phyloP scores from a whole-genome alignment of 2,888 invertebrate species.

The Gari tellinella region DNA sequence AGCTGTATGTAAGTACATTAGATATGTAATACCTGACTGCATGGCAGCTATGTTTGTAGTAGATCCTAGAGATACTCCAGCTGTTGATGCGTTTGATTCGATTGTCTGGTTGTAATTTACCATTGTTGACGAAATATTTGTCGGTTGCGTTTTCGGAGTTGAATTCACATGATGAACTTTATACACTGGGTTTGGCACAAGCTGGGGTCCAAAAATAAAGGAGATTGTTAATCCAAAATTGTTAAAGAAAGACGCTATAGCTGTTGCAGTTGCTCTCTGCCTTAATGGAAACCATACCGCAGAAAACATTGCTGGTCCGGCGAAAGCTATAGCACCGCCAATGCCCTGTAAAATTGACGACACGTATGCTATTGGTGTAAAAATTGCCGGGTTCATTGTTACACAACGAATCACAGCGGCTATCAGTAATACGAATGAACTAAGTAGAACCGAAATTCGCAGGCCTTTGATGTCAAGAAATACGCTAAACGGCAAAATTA shows the following conservation, averaged over 20 bases:
- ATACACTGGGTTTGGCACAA: constrained; percentile 39
- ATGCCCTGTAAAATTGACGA: constrained; percentile 84
- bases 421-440: constrained; percentile 21
- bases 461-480: constrained; percentile 82
- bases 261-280: constrained; percentile 83
- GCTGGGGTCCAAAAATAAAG: constrained; percentile 42
- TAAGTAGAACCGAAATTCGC: constrained; percentile 33
- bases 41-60: not conserved
- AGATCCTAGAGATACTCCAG: not conserved
- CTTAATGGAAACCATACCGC: constrained; percentile 85
- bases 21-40: constrained; percentile 19
- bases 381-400: constrained; percentile 13
- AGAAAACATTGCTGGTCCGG: constrained; percentile 83
- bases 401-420: constrained; percentile 36
- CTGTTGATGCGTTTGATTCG: too few relatives aligned
- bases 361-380: constrained; percentile 71
- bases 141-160: too few relatives aligned
- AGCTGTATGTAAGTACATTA: constrained; percentile 23
- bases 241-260: constrained; percentile 39
- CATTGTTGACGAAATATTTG: too few relatives aligned
- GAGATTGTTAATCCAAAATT: constrained; percentile 43
- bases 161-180: too few relatives aligned
- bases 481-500: constrained; percentile 82
- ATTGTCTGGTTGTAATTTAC: too few relatives aligned
- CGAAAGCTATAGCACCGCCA: constrained; percentile 83